Conservation (phyloP, 2,113 vertebrate genomes). For the Passer domesticus region DNA sequence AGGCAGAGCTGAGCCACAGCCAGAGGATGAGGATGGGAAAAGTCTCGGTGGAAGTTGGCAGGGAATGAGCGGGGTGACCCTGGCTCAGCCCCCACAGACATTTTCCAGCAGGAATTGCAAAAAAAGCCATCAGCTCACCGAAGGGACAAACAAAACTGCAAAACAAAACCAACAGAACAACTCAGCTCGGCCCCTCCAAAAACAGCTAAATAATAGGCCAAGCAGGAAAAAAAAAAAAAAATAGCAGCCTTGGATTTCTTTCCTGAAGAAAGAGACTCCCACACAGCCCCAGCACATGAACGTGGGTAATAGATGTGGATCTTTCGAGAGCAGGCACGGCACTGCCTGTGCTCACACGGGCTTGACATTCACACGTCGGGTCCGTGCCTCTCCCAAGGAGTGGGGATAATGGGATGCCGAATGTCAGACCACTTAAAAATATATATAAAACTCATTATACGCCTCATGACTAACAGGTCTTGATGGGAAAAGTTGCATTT, state of each 20-base stretch:
- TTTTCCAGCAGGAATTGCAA: background rate
- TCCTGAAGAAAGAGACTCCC: slow-evolving; percentile 15
- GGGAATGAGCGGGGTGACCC: background rate
- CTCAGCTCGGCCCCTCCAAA: background rate
- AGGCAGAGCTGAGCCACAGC: background rate
- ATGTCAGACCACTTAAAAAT: slow-evolving; percentile 48
- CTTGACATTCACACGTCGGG: slow-evolving; percentile 20
- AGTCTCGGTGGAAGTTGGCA: background rate
- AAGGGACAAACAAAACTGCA: background rate
- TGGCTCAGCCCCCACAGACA: background rate
- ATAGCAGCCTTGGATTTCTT: background rate
- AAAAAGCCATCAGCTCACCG: background rate
- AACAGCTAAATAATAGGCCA: background rate
- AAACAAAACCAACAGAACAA: background rate
- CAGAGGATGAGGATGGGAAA: background rate
- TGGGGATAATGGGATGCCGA: slow-evolving; percentile 37
- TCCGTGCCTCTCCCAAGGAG: background rate
- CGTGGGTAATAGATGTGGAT: background rate
- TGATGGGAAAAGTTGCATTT: background rate
- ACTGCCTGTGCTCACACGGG: background rate
- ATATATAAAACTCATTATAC: slow-evolving; percentile 38
- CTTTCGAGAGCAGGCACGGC: background rate
- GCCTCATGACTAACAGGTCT: slow-evolving; percentile 49
- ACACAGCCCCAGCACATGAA: slow-evolving; percentile 9
- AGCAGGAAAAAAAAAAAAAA: background rate